Evolutionary conservation across 2,888 invertebrate genomes (phyloP), one percentile per base, ranked within the genome.

Genomic region (Sphecodes monilicornis): DNA sequence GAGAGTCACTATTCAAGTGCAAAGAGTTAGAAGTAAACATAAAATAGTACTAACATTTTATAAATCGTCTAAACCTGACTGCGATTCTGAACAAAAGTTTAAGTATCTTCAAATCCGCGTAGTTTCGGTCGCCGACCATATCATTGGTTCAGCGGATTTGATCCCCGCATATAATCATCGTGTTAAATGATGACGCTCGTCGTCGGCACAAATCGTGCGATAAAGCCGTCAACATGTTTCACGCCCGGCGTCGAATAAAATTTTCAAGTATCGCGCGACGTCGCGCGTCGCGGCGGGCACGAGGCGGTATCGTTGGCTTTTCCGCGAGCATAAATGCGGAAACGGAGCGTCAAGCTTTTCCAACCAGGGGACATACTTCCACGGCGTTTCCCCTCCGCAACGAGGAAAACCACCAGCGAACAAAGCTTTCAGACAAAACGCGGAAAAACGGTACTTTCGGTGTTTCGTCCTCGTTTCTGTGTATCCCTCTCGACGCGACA

Each of bases 401-500:
- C 71, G 73, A 75, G 83, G 57, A 75, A 76, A 84, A 82, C 72
- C 82, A 68, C 68, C 66, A 22, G 66, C 29, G 71, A 75, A 84
- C 84, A 78, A 84, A 83, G 84, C 84, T 84, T 84, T 83, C 74
- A 83, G 84, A 83, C 78, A 57, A 82, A 84, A 76, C 78, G 78
- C 77, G 84, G 84, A 74, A 84, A 84, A 82, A 78, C 71, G 75
- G 78, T 75, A 84, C 84, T 84, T 84, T 84, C 71, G 66, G 46
- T 68, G 71, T 78, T 76, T 83, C 84, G 76, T 76, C 50, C 83
- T 71, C 75, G 60, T 83, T 72, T 71, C 78, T 41, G 36, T 22
- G 43, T 64, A 60, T 77, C 73, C 73, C 68, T 46, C 57, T 69
- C 46, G 26, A 18, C 26, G 57, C 60, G n/a, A 57, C 46, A 29